These are phyloP conservation scores for Choristoneura rosaceana DNA, from an alignment of 2,888 invertebrate species.

Conservation along the genomic window DNA sequence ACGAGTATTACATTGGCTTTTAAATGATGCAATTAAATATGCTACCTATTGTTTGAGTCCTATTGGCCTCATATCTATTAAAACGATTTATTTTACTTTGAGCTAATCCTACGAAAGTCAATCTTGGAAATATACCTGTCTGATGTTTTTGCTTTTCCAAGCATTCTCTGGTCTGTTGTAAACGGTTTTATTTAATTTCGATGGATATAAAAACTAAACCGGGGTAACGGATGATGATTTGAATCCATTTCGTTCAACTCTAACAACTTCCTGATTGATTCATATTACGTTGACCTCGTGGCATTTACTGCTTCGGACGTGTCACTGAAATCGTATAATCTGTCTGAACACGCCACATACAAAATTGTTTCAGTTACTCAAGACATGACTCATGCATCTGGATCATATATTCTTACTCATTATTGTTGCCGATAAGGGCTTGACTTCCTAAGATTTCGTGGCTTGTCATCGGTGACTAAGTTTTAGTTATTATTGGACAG, in stretches of 20 bases:
- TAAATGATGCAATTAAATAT: conserved; percentile 7
- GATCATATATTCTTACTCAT: conserved; percentile 20
- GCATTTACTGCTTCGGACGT: background rate
- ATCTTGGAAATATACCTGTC: too few relatives aligned
- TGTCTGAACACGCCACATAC: conserved; percentile 5
- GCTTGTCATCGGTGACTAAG: conserved; percentile 23
- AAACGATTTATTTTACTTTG: background rate
- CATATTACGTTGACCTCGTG: conserved; percentile 30
- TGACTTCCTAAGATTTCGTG: background rate
- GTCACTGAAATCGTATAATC: conserved; percentile 14
- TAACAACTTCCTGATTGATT: conserved; percentile 34
- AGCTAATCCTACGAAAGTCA: background rate
- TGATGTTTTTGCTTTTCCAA: background rate
- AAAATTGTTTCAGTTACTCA: conserved; percentile 23
- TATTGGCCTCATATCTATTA: background rate
- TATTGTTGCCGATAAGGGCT: conserved; percentile 13
- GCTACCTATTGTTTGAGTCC: background rate
- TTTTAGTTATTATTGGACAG: background rate
- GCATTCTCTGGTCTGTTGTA: background rate
- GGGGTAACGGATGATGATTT: background rate
- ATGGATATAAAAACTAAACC: background rate
- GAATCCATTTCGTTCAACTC: conserved; percentile 11
- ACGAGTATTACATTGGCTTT: conserved; percentile 11
- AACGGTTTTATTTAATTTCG: background rate
- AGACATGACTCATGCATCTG: conserved; percentile 13